These are phyloP conservation scores for Heliornis fulica DNA, from an alignment of 2,113 vertebrate species.

Conservation along the genomic window DNA sequence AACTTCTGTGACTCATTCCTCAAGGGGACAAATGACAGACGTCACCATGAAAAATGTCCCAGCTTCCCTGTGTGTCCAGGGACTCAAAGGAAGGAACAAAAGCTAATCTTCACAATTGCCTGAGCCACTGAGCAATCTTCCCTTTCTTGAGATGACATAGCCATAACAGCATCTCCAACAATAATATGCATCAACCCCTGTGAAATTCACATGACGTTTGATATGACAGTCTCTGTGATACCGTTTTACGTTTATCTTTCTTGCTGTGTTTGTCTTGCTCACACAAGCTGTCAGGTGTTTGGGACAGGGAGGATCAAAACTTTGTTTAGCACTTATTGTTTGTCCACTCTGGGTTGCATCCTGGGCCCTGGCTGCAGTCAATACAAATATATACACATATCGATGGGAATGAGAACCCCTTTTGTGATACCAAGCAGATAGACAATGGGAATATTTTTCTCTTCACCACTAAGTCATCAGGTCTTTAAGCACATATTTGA, in stretches of 20 bases:
- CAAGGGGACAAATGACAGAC: constrained; percentile 71
- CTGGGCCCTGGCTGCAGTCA: neutral
- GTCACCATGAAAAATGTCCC: constrained; percentile 65
- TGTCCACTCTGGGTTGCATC: neutral
- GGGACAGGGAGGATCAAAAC: neutral
- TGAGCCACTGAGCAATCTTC: neutral
- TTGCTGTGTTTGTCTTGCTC: neutral
- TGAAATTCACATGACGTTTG: neutral
- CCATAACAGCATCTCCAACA: neutral
- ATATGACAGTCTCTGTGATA: neutral
- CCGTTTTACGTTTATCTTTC: neutral
- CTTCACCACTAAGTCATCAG: neutral
- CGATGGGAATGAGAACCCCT: neutral
- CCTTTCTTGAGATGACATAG: neutral
- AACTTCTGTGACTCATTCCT: constrained; percentile 49
- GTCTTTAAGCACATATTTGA: neutral
- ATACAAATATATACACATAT: neutral
- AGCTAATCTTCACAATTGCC: neutral
- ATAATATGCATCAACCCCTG: neutral
- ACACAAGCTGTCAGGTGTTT: neutral
- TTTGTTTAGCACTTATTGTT: neutral
- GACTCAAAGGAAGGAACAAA: constrained; percentile 7
- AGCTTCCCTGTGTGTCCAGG: constrained; percentile 29
- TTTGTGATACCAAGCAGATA: neutral
- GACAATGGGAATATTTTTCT: neutral